Evolutionary conservation across 2,113 vertebrate genomes (phyloP).

Genomic region (Chiloscyllium plagiosum): DNA sequence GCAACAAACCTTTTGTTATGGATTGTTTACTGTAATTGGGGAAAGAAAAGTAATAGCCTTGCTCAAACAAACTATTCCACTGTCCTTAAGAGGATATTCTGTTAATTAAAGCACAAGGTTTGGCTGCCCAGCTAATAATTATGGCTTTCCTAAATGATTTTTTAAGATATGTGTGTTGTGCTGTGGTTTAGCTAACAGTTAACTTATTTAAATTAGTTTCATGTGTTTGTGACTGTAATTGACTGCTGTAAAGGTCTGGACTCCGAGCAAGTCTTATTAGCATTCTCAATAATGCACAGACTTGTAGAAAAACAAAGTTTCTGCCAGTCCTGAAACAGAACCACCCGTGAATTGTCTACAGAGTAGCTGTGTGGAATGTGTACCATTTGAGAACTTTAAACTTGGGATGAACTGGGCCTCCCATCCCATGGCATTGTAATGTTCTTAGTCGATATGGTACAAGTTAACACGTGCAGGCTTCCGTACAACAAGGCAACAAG

Average conservation of each 20-base stretch:
- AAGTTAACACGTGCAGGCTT: neutral
- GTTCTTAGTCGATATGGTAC: neutral
- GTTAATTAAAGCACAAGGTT: slow-evolving; percentile 10
- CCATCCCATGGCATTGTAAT: neutral
- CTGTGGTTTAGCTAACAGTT: neutral
- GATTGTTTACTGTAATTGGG: neutral
- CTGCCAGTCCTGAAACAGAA: neutral
- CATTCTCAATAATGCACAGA: neutral
- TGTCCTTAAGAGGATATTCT: too few species aligned
- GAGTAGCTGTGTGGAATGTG: neutral
- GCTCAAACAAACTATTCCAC: neutral
- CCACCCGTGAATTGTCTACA: neutral
- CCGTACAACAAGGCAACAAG: neutral
- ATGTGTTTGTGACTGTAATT: neutral
- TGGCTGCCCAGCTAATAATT: neutral
- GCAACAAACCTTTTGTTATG: neutral
- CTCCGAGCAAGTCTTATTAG: neutral
- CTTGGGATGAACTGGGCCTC: neutral
- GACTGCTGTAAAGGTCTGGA: neutral
- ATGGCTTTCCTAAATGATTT: neutral
- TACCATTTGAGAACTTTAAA: neutral
- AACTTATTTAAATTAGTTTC: neutral
- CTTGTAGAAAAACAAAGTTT: neutral
- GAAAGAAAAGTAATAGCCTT: neutral
- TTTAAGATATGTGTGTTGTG: neutral